Evolutionary conservation across 2,888 invertebrate species (phyloP), one percentile per base, ranked within the genome.

Genomic region (Caenorhabditis sp.): DNA sequence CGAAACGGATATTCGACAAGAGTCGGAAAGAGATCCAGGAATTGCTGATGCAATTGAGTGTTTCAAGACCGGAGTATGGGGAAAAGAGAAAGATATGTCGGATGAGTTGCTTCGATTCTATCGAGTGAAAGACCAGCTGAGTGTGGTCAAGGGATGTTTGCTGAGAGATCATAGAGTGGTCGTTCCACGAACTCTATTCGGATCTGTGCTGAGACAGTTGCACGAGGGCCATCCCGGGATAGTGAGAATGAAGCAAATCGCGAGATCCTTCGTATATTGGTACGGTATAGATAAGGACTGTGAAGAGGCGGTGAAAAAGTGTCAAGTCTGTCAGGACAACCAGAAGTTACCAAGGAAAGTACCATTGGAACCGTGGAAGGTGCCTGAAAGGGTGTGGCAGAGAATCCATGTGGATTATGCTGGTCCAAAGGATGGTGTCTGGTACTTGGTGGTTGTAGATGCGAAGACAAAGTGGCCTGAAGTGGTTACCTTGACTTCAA

Each of bases 381-480:
- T 31, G 14, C 54, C 81, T 0, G 72, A 67, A 14, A 67, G 77
- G 53, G 79, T 82, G 12, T 88, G 87, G 87, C 80, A 88, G 57
- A 76, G 89, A 21, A 73, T 89, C 4, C 89, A 89, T 77, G 78
- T 88, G 14, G 89, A 89, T 76, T 88, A 88, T 81, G 88, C 88
- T 14, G 89, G 88, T 6, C 88, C 83, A 78, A 57, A 27, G 3
- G n/a, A 62, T 14, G 65, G 70, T 27, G 12, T 51, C 3, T 58
- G 12, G 14, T 82, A 87, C 50, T 65, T 89, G 1, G 78, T 89
- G 4, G 76, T 89, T 1, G 84, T 88, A 1, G 89, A 89, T 71
- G 83, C 88, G 23, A 83, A 83, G 67, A 88, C 88, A 0, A 90
- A 90, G 70, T 90, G 89, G 89, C 84, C 87, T 1, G 89, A 89